These are phyloP conservation scores for Tuberolachnus salignus DNA, from an alignment of 2,888 invertebrate genomes.

Conservation along the genomic window DNA sequence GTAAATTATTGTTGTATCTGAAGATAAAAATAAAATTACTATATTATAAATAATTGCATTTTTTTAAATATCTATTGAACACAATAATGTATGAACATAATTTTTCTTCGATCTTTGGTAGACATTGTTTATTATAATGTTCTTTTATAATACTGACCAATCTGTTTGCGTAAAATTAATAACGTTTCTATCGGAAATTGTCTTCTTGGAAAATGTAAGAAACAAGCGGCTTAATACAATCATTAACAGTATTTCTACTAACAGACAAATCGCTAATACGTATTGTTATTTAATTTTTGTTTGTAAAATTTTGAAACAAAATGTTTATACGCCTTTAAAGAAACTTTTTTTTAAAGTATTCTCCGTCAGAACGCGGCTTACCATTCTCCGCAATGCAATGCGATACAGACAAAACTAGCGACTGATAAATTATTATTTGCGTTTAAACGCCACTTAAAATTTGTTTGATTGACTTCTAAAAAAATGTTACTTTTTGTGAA, in stretches of 20 bases:
- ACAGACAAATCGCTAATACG: conserved; percentile 8
- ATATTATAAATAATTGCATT: no score
- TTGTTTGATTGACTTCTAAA: conserved; percentile 6
- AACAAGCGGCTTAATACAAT: no score
- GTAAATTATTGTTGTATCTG: no score
- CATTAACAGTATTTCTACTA: conserved; percentile 24
- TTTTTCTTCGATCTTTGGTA: no score
- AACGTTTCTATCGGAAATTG: no score
- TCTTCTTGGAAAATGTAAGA: no score
- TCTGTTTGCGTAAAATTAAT: no score
- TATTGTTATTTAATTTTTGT: conserved; percentile 30
- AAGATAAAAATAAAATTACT: no score
- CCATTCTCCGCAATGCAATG: not conserved
- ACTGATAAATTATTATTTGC: conserved; percentile 18
- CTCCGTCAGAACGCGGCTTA: conserved; percentile 11
- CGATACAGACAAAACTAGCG: conserved; percentile 4
- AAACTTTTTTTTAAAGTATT: conserved; percentile 23
- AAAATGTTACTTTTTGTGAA: conserved; percentile 3
- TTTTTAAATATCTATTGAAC: no score
- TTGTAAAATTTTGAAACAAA: conserved; percentile 21
- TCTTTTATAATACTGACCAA: no score
- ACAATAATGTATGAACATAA: no score
- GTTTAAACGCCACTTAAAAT: conserved; percentile 9
- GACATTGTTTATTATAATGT: no score
- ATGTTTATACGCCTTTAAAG: not conserved